Base-by-base conservation (phyloP, 2,888 invertebrate species). In the Synergus japonicus region DNA sequence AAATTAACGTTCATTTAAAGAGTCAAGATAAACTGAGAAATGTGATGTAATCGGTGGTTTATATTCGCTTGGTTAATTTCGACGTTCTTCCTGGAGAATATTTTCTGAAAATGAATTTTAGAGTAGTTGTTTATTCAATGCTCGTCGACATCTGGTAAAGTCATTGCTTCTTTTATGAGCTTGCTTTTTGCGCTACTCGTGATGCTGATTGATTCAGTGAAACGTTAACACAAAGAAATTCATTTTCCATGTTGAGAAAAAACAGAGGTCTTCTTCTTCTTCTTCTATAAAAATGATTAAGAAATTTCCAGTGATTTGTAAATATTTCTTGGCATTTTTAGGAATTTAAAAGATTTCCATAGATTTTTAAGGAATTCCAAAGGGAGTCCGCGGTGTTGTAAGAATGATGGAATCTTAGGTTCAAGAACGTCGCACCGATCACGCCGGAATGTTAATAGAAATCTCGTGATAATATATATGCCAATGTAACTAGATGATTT, bases 61-160 rank as follows among this genome's bases (percentile, higher is more conserved):
- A 44, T 49, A 69, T 69, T 46, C 60, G 22, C 22, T 69, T 69
- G 44, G 8, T 8, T 69, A 46, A 54, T 73, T 73, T 37, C 22
- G 29, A 49, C 37, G 69, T 49, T 73, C 69, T 73, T 73, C 69
- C 69, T 73, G 69, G 49, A 73, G 54, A 54, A 73, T 37, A 73
- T 73, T 73, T 37, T 22, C 69, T 54, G 29, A 9, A 73, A n/a
- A 10, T 73, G 29, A 29, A 37, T 73, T 54, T 73, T 37, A 37
- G 15, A 69, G 29, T 7, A 29, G 29, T 49, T 15, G 44, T 41
- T 4, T 44, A 69, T 46, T 69, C 29, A 46, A 49, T 69, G 22
- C 9, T 69, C 13, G 49, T n/a, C 37, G 37, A 69, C 69, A 69
- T 37, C 69, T 69, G 69, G 15, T n/a, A 10, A 49, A 69, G 37